Evolutionary conservation across 2,888 invertebrate genomes (phyloP).

Genomic region (Mylabris sibirica): DNA sequence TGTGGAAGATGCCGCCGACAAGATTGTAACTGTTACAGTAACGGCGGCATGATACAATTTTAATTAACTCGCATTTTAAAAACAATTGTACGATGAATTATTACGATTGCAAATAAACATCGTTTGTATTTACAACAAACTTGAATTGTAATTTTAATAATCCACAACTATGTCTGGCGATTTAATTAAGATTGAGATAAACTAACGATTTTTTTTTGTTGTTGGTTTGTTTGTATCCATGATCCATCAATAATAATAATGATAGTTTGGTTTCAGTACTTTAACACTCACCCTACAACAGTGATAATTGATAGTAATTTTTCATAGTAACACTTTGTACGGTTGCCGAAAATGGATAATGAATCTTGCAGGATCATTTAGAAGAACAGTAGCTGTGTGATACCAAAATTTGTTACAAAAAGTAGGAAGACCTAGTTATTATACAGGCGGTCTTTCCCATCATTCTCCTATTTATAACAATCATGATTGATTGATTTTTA

Average conservation of each 20-base stretch:
- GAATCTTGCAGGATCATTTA: constrained; percentile 41
- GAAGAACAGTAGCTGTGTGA: constrained; percentile 42
- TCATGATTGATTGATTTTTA: constrained; percentile 55
- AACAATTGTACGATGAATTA: constrained; percentile 40
- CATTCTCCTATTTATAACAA: constrained; percentile 42
- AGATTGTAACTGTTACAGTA: constrained; percentile 18
- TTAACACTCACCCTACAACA: constrained; percentile 17
- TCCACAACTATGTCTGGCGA: background rate
- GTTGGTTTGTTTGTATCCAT: background rate
- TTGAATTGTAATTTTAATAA: background rate
- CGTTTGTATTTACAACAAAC: constrained; percentile 14
- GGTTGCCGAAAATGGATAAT: constrained; percentile 24
- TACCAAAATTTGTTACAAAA: constrained; percentile 28
- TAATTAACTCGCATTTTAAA: constrained; percentile 45
- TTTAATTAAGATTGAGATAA: constrained; percentile 11
- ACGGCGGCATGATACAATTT: constrained; percentile 27
- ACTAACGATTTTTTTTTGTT: background rate
- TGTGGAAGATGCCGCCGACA: constrained; percentile 27
- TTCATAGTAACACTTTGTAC: constrained; percentile 30
- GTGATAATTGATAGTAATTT: constrained; percentile 34
- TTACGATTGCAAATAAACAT: constrained; percentile 21
- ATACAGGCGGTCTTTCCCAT: constrained; percentile 48
- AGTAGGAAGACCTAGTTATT: constrained; percentile 30
- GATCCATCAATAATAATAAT: constrained; percentile 13
- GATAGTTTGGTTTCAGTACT: background rate